Evolutionary conservation across 2,113 vertebrate species (phyloP), one percentile per base, ranked within the genome.

Genomic region (Coryphaenoides rupestris): DNA sequence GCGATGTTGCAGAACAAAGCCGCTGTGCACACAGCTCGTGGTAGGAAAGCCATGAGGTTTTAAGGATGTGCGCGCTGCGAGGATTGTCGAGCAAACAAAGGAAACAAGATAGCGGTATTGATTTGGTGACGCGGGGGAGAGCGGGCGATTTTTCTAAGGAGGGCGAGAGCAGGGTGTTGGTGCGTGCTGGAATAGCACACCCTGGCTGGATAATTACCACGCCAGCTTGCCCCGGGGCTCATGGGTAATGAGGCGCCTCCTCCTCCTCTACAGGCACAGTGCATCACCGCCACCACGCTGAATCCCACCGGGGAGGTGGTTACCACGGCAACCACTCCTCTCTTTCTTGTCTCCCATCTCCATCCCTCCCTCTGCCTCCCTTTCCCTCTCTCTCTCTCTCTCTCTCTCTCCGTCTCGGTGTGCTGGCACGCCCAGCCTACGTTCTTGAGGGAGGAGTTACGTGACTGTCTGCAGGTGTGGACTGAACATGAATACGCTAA

Each of bases 251-350:
- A 84, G 75, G 78, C 70, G n/a, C n/a, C n/a, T n/a, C 71, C 56
- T 71, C 33, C 68, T 75, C 75, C 45, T 81, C 58, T 69, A 68
- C 52, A 17, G 52, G 64, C 53, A 70, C 70, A 50, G 77, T 33
- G 62, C 1, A 56, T 78, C 62, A 63, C 63, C 62, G 65, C 63
- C 72, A 68, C 74, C 74, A 68, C 86, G 49, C 73, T 22, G 33
- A 55, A 65, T 46, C 66, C 72, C 71, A 53, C 55, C 57, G 77
- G 75, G 83, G 72, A 50, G 19, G 19, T 14, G 19, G 84, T 88
- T 76, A 53, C 81, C 71, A 86, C 84, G 78, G 83, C 74, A 89
- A 91, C 86, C 17, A 40, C 63, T 63, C 72, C 71, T 68, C 70
- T 73, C 72, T 55, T 66, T 74, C 75, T 58, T 70, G 14, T n/a